Conservation (phyloP, 1,140 invertebrate species). For the Bombus polaris region DNA sequence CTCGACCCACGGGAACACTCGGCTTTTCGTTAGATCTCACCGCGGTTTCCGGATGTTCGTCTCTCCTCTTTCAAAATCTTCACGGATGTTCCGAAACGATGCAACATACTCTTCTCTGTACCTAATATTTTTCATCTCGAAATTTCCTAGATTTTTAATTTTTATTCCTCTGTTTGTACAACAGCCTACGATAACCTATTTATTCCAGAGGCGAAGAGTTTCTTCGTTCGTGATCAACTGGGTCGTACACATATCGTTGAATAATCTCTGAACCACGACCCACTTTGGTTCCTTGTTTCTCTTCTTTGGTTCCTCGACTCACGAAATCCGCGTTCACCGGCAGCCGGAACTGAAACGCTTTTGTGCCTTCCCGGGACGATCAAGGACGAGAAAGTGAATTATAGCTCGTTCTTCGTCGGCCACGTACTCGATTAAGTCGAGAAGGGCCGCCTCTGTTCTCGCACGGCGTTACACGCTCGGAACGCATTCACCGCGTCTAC, state of each 20-base stretch:
- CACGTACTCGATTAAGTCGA: slow-evolving; percentile 37
- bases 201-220: neutral
- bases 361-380: slow-evolving; percentile 60
- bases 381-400: slow-evolving; percentile 70
- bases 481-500: neutral
- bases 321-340: slow-evolving; percentile 58
- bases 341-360: slow-evolving; percentile 70
- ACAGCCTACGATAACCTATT: neutral
- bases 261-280: slow-evolving; percentile 49
- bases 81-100: neutral
- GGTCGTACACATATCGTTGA: slow-evolving; percentile 38
- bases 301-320: slow-evolving; percentile 1
- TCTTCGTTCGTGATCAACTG: slow-evolving; percentile 5
- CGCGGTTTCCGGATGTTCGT: neutral
- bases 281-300: slow-evolving; percentile 45
- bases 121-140: neutral
- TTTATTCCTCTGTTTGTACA: neutral
- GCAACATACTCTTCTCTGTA: neutral
- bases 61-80: neutral
- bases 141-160: neutral
- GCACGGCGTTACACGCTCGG: neutral
- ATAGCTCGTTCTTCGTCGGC: slow-evolving; percentile 41
- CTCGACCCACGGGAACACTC: slow-evolving; percentile 28
- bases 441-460: slow-evolving; percentile 48
- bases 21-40: slow-evolving; percentile 8